Conservation (phyloP, 2,888 invertebrate genomes). For the Thysanoteuthis rhombus region DNA sequence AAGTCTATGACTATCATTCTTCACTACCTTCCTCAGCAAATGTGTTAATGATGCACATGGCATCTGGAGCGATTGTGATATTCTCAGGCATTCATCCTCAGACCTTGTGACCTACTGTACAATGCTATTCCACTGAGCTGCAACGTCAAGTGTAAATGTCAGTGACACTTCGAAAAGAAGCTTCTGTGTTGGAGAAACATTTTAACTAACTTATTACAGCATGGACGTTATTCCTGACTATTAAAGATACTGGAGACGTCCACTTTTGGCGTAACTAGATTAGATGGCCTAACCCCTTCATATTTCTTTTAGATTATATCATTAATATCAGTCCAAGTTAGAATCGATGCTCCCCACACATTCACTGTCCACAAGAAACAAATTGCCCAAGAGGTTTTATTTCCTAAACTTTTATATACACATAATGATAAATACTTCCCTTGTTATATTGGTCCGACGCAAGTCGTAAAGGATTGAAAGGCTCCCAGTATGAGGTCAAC, state of each 20-base stretch:
- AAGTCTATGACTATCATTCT: too few relatives aligned
- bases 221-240: background rate
- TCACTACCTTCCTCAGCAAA: too few relatives aligned
- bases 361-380: background rate
- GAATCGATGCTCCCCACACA: background rate
- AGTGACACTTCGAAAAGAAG: background rate
- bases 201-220: background rate
- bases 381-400: background rate
- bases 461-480: background rate
- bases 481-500: background rate
- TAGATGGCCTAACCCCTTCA: background rate
- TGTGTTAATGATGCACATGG: too few relatives aligned
- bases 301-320: background rate
- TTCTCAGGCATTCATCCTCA: too few relatives aligned
- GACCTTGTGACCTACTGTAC: too few relatives aligned
- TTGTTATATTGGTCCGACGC: background rate
- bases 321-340: background rate
- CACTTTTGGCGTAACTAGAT: background rate
- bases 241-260: background rate
- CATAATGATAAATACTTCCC: background rate
- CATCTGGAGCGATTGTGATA: too few relatives aligned
- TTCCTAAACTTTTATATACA: background rate
- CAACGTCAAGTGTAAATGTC: background rate
- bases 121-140: background rate
- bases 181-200: background rate